phyloP scores from a whole-genome alignment of 53 echinoderm and acorn worm genomes.

The Mesocentrotus franciscanus region DNA sequence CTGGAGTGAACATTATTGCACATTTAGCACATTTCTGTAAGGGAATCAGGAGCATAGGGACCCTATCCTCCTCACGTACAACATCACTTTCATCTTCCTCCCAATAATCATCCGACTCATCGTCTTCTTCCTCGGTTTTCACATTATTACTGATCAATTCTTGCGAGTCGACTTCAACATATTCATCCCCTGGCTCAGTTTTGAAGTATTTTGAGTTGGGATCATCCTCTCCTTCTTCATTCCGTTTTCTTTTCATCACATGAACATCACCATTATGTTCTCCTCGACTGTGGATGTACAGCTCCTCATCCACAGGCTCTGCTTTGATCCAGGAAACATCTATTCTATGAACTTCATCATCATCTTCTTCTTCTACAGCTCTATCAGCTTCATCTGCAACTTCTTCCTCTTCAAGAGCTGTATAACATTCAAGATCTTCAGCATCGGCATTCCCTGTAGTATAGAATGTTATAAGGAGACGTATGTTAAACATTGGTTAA shows the following conservation, averaged over 20 bases:
- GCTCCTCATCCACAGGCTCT: slow-evolving; percentile 37
- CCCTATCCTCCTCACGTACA: neutral
- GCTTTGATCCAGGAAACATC: slow-evolving; percentile 57
- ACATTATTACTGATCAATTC: neutral
- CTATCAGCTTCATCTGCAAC: neutral
- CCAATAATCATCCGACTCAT: neutral
- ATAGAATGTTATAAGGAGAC: neutral
- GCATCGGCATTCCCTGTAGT: neutral
- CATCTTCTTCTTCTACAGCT: neutral
- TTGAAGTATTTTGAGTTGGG: neutral
- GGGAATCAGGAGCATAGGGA: neutral
- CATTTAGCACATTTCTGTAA: slow-evolving; percentile 43
- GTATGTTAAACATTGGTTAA: neutral
- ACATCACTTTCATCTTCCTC: slow-evolving; percentile 42
- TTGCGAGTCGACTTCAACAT: neutral
- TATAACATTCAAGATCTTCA: neutral
- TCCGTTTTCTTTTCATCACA: slow-evolving; percentile 1
- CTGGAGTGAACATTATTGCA: neutral
- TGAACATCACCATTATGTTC: slow-evolving; percentile 6
- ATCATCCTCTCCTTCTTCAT: neutral
- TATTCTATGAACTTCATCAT: neutral
- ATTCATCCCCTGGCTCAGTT: neutral
- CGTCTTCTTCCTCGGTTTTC: neutral
- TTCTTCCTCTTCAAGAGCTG: neutral
- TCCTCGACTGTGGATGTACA: neutral